Conservation (phyloP, 2,797 vertebrate species). For the Melanotaenia parkinsoni region DNA sequence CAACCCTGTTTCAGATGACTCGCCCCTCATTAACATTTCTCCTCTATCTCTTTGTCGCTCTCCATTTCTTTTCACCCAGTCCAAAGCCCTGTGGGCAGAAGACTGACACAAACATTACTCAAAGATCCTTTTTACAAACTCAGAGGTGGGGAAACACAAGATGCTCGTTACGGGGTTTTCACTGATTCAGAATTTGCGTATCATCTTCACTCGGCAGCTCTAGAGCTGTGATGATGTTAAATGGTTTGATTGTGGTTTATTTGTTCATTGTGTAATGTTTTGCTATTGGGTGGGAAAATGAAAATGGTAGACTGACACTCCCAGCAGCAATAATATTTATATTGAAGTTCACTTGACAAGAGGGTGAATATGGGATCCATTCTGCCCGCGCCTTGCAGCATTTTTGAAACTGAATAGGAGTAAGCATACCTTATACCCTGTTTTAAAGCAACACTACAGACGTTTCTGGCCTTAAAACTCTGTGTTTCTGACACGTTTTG, state of each 20-base stretch:
- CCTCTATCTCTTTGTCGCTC: neutral
- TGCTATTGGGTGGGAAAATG: constrained; percentile 3
- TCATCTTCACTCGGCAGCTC: constrained; percentile 4
- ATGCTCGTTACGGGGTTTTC: constrained; percentile 5
- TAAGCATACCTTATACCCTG: no score
- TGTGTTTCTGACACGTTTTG: no score
- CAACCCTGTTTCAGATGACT: constrained; percentile 17
- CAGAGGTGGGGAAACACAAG: constrained; percentile 10
- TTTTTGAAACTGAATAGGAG: neutral
- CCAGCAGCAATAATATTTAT: neutral
- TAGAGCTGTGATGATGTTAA: neutral
- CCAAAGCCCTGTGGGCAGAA: no score
- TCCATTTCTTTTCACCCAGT: neutral
- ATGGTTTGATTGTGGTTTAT: constrained; percentile 23
- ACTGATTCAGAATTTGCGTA: constrained; percentile 1
- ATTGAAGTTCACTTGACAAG: neutral
- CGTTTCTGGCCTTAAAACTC: no score
- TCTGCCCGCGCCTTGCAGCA: rapidly evolving
- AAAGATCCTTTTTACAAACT: constrained; percentile 38
- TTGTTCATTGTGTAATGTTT: constrained; percentile 32
- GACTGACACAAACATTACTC: constrained; percentile 24
- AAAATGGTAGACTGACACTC: constrained; percentile 8
- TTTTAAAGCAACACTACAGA: no score
- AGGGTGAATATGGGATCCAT: neutral
- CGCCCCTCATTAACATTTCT: constrained; percentile 29